Evolutionary conservation across 2,888 invertebrate species (phyloP).

Genomic region (Arrhopalites spinosus): DNA sequence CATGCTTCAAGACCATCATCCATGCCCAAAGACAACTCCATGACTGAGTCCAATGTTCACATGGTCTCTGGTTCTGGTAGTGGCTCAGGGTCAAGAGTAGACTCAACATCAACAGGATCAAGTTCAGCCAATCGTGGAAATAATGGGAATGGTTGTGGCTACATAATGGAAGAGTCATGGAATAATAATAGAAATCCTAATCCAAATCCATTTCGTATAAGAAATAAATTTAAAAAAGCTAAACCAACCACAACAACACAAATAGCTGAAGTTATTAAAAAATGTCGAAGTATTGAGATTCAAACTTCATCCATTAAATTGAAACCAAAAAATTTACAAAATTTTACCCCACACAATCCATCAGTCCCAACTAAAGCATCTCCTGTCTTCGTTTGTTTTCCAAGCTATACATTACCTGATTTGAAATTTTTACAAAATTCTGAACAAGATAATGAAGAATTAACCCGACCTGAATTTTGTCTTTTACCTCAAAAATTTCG

Average conservation of each 20-base stretch:
- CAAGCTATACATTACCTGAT: constrained; percentile 87
- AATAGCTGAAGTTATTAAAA: constrained; percentile 51
- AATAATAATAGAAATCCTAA: constrained; percentile 51
- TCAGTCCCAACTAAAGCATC: constrained; percentile 2
- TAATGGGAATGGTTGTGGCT: constrained; percentile 8
- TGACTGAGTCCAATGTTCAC: constrained; percentile 41
- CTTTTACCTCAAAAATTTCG: constrained; percentile 71
- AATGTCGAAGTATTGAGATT: constrained; percentile 50
- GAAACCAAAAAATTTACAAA: constrained; percentile 26
- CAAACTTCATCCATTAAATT: constrained; percentile 46
- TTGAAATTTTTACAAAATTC: constrained; percentile 74
- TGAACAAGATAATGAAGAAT: constrained; percentile 60
- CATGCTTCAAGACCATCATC: constrained; percentile 28
- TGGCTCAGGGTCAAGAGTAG: neutral
- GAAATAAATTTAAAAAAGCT: constrained; percentile 28
- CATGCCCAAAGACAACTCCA: constrained; percentile 8
- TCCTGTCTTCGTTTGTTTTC: constrained; percentile 67
- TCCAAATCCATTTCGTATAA: constrained; percentile 35
- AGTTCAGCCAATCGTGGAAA: constrained; percentile 35
- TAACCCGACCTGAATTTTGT: constrained; percentile 63
- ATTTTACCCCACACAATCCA: constrained; percentile 16
- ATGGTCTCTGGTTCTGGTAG: neutral
- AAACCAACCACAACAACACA: constrained; percentile 43
- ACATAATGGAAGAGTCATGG: constrained; percentile 51
- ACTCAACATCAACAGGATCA: constrained; percentile 28